Conservation (phyloP, 2,888 invertebrate species). For the Nudaria mundana region DNA sequence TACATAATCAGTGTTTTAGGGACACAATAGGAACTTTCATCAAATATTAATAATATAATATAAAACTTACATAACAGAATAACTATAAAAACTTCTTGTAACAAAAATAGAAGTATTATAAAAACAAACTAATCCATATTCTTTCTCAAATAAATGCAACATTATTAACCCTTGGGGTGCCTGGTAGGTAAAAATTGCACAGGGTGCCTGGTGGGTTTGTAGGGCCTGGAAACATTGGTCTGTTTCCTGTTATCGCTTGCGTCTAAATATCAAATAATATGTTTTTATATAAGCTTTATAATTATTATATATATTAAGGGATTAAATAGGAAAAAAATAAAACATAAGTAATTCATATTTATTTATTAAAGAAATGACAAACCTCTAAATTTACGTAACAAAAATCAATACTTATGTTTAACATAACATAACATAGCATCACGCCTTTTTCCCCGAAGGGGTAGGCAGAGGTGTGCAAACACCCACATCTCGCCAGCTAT, state of each 20-base stretch:
- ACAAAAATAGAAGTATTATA: too few relatives aligned
- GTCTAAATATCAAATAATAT: neutral
- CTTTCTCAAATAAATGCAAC: too few relatives aligned
- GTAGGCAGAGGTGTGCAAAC: too few relatives aligned
- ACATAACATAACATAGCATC: too few relatives aligned
- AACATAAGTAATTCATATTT: neutral
- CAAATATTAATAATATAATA: too few relatives aligned
- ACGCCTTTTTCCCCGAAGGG: too few relatives aligned
- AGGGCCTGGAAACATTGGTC: neutral
- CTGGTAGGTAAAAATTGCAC: neutral
- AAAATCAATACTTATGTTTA: neutral
- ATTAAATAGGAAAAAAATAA: neutral
- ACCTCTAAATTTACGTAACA: neutral
- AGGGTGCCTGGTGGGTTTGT: neutral
- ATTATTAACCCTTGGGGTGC: neutral
- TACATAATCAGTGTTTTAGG: too few relatives aligned
- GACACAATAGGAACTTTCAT: too few relatives aligned
- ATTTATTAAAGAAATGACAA: neutral
- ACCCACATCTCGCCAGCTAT: too few relatives aligned
- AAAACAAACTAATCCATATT: too few relatives aligned
- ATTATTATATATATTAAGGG: neutral
- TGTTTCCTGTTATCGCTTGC: neutral
- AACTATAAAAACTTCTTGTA: too few relatives aligned
- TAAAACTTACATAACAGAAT: too few relatives aligned
- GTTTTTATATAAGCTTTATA: neutral